These are phyloP conservation scores for Gymnocypris eckloni DNA, from an alignment of 2,797 vertebrate species.

Conservation along the genomic window DNA sequence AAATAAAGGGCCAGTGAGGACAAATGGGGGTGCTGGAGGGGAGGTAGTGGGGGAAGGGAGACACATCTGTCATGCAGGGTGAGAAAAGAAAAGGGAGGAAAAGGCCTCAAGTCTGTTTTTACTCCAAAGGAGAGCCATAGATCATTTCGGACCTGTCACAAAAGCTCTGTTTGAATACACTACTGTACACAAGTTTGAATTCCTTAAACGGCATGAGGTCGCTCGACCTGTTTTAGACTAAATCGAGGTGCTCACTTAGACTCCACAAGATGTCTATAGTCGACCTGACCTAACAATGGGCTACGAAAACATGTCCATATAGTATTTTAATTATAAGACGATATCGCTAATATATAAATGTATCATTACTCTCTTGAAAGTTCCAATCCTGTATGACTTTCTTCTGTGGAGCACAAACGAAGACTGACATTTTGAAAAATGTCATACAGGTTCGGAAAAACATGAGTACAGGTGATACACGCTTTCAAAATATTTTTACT, in stretches of 20 bases:
- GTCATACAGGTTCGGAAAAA: not conserved
- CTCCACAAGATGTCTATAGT: conserved; percentile 4
- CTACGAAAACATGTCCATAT: not conserved
- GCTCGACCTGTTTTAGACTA: conserved; percentile 20
- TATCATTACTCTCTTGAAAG: not conserved
- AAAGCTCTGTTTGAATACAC: conserved; percentile 57
- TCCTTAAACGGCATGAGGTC: conserved; percentile 45
- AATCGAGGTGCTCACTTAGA: conserved; percentile 15
- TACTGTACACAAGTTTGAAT: conserved; percentile 52
- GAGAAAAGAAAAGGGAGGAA: conserved; percentile 61
- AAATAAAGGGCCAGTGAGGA: conserved; percentile 55
- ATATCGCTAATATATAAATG: not conserved
- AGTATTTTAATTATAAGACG: not conserved
- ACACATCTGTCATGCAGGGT: conserved; percentile 62
- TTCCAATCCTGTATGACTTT: not conserved
- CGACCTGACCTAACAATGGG: not conserved
- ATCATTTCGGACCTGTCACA: conserved; percentile 58
- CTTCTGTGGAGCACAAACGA: not conserved
- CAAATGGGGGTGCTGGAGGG: conserved; percentile 10
- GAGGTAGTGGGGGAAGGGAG: conserved; percentile 37
- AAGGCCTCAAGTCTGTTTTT: conserved; percentile 59
- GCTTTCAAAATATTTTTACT: not conserved
- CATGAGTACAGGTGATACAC: not conserved
- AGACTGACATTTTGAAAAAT: not conserved
- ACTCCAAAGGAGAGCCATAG: conserved; percentile 57